Evolutionary conservation across 2,797 vertebrate genomes (phyloP).

Genomic region (Mus caroli): DNA sequence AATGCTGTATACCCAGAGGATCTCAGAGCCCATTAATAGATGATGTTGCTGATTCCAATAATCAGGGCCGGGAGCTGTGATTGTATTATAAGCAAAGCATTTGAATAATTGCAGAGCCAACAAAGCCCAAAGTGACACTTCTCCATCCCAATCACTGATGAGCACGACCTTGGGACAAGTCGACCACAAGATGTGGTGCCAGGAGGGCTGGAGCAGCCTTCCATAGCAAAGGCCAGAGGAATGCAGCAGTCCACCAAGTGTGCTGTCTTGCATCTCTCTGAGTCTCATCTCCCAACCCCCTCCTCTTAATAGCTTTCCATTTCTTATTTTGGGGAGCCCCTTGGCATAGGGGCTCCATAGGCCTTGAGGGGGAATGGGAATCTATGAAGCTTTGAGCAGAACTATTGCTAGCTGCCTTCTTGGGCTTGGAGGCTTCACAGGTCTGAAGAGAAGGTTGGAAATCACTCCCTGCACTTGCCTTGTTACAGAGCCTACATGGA

Average conservation of each 20-base stretch:
- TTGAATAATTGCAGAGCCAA: constrained; percentile 79
- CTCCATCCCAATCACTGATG: constrained; percentile 72
- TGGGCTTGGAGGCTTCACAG: constrained; percentile 70
- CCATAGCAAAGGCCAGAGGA: neutral
- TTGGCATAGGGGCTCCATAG: neutral
- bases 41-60: constrained; percentile 78
- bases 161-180: constrained; percentile 78
- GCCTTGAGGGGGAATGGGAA: neutral
- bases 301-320: neutral
- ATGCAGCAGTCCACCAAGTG: neutral
- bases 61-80: constrained; percentile 81
- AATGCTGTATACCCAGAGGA: constrained; percentile 72
- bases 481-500: neutral
- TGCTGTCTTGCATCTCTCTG: too few relatives aligned
- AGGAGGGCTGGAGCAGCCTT: neutral
- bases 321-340: neutral
- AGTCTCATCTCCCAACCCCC: neutral
- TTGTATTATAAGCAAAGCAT: constrained; percentile 82
- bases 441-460: constrained; percentile 68
- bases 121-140: constrained; percentile 71
- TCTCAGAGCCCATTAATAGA: constrained; percentile 77
- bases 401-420: constrained; percentile 49
- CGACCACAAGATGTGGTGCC: neutral
- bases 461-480: neutral
- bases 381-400: neutral